These are phyloP conservation scores for Tubulanus polymorphus DNA, from an alignment of 2,888 invertebrate genomes.

Conservation along the genomic window DNA sequence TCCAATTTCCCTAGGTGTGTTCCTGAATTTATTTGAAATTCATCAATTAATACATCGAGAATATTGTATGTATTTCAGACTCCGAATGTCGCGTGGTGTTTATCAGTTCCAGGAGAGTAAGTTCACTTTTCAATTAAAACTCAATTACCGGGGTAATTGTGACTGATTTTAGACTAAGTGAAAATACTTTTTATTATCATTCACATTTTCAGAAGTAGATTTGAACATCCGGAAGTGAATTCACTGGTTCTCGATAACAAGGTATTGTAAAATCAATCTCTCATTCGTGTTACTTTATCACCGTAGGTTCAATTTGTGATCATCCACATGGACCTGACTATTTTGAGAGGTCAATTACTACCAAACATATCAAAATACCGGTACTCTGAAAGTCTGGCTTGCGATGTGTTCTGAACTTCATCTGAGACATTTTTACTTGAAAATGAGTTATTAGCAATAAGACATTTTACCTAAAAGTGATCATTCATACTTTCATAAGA, in stretches of 20 bases:
- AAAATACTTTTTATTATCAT: not conserved
- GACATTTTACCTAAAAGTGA: no score
- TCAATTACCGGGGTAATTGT: not conserved
- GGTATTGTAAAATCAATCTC: constrained; percentile 47
- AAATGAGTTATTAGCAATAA: no score
- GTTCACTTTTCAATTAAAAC: constrained; percentile 8
- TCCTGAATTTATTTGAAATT: no score
- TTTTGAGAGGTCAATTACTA: no score
- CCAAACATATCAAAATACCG: not conserved
- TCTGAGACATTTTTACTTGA: no score
- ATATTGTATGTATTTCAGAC: constrained; percentile 23
- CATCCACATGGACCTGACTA: no score
- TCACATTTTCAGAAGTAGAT: constrained; percentile 58
- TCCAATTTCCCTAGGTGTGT: no score
- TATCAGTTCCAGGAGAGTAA: constrained; percentile 41
- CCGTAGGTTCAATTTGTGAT: no score
- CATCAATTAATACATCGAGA: not conserved
- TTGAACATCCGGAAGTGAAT: constrained; percentile 77
- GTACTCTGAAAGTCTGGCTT: no score
- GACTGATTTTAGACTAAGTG: not conserved
- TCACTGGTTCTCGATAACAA: constrained; percentile 65
- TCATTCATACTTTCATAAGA: no score
- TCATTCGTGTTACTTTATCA: no score
- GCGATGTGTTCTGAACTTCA: no score
- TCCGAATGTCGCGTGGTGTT: constrained; percentile 38